Base-by-base conservation (phyloP, 2,113 vertebrate species). In the Microcebus lehilahytsara region DNA sequence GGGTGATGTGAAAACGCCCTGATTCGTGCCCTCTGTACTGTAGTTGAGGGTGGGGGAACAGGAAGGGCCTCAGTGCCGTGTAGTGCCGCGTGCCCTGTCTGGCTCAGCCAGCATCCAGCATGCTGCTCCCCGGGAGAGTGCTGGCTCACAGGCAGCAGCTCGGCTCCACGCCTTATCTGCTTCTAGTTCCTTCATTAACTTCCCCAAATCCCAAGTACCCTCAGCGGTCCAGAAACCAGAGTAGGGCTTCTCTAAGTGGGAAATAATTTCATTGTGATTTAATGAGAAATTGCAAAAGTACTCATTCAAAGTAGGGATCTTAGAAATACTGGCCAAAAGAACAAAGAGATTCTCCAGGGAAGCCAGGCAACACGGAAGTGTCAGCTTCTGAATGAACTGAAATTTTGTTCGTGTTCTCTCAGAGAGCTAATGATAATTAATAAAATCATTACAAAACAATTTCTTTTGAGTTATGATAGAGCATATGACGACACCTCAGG, bases 301-400 rank as follows among this genome's bases (percentile, higher is more conserved):
- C 46, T 74, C 53, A 12, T 83, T 89, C 78, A 90, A n/a, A 49
- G 27, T 27, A 84, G 66, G 25, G 42, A 53, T 78, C 49, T 37
- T 22, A 42, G 60, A n/a, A 92, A 79, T 80, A 79, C 16, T 66
- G 46, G 46, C 80, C 46, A 84, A 40, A 67, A 53, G 46, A 92
- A 64, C 32, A 87, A 84, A 69, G 46, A 64, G 20, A 32, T 74
- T 92, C 62, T 72, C 22, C n/a, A 83, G 42, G 49, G 42, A 96
- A 87, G 62, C 37, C 91, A 56, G 40, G 69, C 16, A 58, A 12
- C 34, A 64, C n/a, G 9, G 3, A 62, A 79, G 23, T 2, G 2
- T 58, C 64, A 72, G 71, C 81, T 90, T 96, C 89, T 93, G n/a
- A 37, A 23, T 69, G 53, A 77, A 72, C 81, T 84, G 56, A 64